phyloP scores from a whole-genome alignment of 1,140 invertebrate genomes.

The Intoshia linei region DNA sequence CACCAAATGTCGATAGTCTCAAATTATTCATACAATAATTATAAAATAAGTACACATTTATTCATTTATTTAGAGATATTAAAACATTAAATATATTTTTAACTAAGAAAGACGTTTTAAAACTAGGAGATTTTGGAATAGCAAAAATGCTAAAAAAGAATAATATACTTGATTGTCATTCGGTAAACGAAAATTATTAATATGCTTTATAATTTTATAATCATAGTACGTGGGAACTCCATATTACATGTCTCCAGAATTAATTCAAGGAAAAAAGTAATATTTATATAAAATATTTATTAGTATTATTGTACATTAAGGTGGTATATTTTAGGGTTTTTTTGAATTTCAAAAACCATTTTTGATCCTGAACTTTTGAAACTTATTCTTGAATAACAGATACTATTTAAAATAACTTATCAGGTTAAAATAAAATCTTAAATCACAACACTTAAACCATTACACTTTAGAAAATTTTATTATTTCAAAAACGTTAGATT shows the following conservation, averaged over 20 bases:
- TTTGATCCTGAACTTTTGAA: slow-evolving; percentile 1
- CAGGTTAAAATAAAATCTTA: too few relatives aligned
- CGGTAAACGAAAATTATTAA: neutral
- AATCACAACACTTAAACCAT: too few relatives aligned
- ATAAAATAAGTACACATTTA: neutral
- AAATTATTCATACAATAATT: too few relatives aligned
- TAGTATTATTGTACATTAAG: neutral
- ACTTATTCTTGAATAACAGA: neutral
- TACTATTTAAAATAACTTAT: neutral
- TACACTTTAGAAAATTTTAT: neutral
- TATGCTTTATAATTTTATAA: slow-evolving; percentile 3
- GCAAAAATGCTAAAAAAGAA: slow-evolving; percentile 17
- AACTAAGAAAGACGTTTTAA: slow-evolving; percentile 16
- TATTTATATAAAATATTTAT: slow-evolving; percentile 3
- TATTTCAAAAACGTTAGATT: too few relatives aligned
- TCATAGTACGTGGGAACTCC: slow-evolving; percentile 37
- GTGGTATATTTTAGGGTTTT: neutral
- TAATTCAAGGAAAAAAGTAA: slow-evolving; percentile 38
- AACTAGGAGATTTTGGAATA: slow-evolving; percentile 23
- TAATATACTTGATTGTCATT: slow-evolving; percentile 26
- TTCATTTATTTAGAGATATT: slow-evolving; percentile 14
- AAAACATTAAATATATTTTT: slow-evolving; percentile 22
- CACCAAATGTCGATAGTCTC: neutral
- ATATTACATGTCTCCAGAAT: slow-evolving; percentile 49
- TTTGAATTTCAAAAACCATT: neutral